phyloP scores from a whole-genome alignment of 2,113 vertebrate genomes.

The Tachysurus fulvidraco region DNA sequence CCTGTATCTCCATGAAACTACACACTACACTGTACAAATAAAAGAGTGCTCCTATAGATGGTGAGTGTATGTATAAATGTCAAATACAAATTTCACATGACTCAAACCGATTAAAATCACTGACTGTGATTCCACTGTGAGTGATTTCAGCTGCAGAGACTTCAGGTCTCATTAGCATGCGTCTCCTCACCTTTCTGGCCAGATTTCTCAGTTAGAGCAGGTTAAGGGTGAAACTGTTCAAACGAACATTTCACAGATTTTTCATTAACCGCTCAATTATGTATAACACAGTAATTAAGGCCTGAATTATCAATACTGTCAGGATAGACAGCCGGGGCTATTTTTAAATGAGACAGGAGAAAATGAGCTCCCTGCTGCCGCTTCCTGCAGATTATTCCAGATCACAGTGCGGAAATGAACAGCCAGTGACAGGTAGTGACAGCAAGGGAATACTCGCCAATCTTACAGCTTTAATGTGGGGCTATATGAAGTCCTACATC shows the following conservation, averaged over 20 bases:
- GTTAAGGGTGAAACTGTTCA: slow-evolving; percentile 49
- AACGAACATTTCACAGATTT: slow-evolving; percentile 49
- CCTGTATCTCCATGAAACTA: background rate
- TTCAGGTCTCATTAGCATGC: slow-evolving; percentile 31
- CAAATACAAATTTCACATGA: background rate
- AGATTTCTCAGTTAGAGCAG: slow-evolving; percentile 27
- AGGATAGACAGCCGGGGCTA: slow-evolving; percentile 45
- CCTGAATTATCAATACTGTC: slow-evolving; percentile 54
- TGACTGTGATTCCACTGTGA: background rate
- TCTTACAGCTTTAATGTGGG: slow-evolving; percentile 31
- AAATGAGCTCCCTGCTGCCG: slow-evolving; percentile 40
- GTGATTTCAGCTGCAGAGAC: background rate
- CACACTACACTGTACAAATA: background rate
- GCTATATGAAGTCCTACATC: background rate
- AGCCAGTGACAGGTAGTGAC: slow-evolving; percentile 46
- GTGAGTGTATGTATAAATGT: background rate
- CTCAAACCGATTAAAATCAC: background rate
- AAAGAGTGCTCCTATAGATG: background rate
- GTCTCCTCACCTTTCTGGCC: background rate
- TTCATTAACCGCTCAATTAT: slow-evolving; percentile 56
- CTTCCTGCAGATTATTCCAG: slow-evolving; percentile 51
- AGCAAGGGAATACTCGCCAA: slow-evolving; percentile 31
- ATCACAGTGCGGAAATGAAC: slow-evolving; percentile 44
- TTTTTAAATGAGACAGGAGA: slow-evolving; percentile 53
- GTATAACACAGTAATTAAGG: slow-evolving; percentile 55